Conservation (phyloP, 1,140 invertebrate genomes). For the Akabosia matsudoensis region DNA sequence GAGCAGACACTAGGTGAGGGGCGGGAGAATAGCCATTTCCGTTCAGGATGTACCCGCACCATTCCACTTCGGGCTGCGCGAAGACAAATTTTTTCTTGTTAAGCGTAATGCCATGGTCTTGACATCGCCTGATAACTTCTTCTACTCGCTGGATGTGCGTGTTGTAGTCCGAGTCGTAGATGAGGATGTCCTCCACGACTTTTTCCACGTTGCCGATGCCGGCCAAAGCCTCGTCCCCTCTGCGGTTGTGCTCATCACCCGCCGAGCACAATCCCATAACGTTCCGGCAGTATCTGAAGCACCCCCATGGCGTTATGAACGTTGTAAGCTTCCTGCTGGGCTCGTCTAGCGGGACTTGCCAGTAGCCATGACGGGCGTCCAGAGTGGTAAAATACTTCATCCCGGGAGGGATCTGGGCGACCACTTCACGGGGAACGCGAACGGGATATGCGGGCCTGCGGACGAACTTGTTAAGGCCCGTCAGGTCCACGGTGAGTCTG, state of each 20-base stretch:
- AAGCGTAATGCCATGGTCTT: not conserved
- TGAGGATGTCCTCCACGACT: not conserved
- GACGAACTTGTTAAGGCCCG: constrained; percentile 25
- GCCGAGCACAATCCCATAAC: not conserved
- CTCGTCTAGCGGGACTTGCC: constrained; percentile 48
- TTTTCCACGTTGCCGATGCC: not conserved
- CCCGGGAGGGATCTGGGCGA: not conserved
- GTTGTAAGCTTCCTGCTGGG: not conserved
- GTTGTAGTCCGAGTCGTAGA: not conserved
- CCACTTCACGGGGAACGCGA: not conserved
- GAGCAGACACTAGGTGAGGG: not conserved
- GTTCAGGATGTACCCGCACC: not conserved
- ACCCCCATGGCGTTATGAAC: constrained; percentile 47
- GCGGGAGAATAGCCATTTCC: not conserved
- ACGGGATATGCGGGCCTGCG: constrained; percentile 27
- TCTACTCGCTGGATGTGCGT: not conserved
- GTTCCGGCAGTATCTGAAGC: constrained; percentile 42
- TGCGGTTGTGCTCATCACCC: not conserved
- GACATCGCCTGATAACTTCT: not conserved
- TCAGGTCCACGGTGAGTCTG: constrained; percentile 37
- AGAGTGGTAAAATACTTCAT: constrained; percentile 3
- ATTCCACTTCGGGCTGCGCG: not conserved
- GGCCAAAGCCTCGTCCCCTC: not conserved
- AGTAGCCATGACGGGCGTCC: constrained; percentile 46
- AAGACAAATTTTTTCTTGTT: not conserved